phyloP scores from a whole-genome alignment of 2,113 vertebrate genomes.

The Rhinogobius similis region DNA sequence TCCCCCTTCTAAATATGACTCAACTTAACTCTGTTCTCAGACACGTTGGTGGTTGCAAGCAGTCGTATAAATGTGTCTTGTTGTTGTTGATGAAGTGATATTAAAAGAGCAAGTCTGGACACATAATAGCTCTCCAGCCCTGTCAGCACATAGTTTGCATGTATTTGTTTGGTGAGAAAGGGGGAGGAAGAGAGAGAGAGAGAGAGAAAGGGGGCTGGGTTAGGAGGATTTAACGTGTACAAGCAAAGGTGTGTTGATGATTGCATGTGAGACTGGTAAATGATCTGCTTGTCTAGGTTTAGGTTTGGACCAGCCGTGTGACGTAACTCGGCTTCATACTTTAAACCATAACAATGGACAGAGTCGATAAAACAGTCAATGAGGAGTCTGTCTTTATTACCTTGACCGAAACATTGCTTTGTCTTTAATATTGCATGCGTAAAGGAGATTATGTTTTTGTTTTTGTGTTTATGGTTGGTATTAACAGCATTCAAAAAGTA shows the following conservation, averaged over 20 bases:
- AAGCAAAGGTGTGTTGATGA: slow-evolving; percentile 32
- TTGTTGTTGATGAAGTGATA: slow-evolving; percentile 31
- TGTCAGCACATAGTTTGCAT: slow-evolving; percentile 59
- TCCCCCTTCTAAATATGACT: too few relatives aligned
- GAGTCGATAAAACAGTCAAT: not conserved
- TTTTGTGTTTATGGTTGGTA: not conserved
- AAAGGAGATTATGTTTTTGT: not conserved
- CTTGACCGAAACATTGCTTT: not conserved
- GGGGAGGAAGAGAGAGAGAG: not conserved
- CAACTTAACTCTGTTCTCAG: not conserved
- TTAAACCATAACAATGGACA: slow-evolving; percentile 11
- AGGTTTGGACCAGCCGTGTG: slow-evolving; percentile 42
- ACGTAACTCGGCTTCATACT: slow-evolving; percentile 11
- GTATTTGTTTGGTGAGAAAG: slow-evolving; percentile 46
- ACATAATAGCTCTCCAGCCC: slow-evolving; percentile 24
- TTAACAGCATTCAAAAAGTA: not conserved
- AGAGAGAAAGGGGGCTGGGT: not conserved
- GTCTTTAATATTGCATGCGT: not conserved
- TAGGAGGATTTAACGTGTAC: not conserved
- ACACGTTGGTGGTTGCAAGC: slow-evolving; percentile 1
- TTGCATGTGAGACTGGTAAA: slow-evolving; percentile 35
- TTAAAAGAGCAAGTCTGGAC: slow-evolving; percentile 53
- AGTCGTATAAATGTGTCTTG: slow-evolving; percentile 15
- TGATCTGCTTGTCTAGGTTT: slow-evolving; percentile 34
- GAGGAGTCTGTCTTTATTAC: not conserved